Evolutionary conservation across 1,140 invertebrate genomes (phyloP).

Genomic region (Ostrea edulis): DNA sequence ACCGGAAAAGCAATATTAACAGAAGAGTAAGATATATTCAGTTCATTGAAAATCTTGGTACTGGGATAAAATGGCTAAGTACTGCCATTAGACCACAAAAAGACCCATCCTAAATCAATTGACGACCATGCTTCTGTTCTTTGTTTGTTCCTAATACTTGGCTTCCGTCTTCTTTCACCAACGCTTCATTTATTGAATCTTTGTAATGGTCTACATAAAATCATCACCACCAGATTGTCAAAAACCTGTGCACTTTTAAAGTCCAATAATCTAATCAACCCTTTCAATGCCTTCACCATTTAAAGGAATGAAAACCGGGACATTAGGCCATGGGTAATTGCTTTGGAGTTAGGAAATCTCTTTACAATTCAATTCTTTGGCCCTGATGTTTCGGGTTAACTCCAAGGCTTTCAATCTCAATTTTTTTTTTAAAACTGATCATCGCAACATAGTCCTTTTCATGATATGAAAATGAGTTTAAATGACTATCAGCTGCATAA

Average conservation of each 20-base stretch:
- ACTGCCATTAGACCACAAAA: constrained; percentile 17
- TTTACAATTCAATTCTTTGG: not conserved
- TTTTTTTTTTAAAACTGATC: constrained; percentile 9
- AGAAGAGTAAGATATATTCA: not conserved
- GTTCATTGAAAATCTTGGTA: not conserved
- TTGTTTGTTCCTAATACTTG: not conserved
- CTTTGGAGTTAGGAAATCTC: not conserved
- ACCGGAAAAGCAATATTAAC: not conserved
- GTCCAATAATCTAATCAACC: constrained; percentile 26
- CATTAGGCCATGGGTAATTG: not conserved
- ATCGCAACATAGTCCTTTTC: not conserved
- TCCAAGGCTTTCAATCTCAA: not conserved
- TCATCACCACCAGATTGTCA: not conserved
- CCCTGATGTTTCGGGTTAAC: not conserved
- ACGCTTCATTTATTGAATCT: not conserved
- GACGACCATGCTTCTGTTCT: not conserved
- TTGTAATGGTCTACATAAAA: not conserved
- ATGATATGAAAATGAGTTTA: not conserved
- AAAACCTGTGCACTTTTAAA: constrained; percentile 21
- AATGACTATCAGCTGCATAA: not conserved
- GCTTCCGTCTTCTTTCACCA: not conserved
- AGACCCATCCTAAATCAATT: constrained; percentile 24
- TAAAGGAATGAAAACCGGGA: not conserved
- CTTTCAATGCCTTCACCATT: constrained; percentile 1
- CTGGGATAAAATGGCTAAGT: not conserved